These are phyloP conservation scores for Nesogale talazaci DNA, from an alignment of 2,113 vertebrate species.

Conservation along the genomic window DNA sequence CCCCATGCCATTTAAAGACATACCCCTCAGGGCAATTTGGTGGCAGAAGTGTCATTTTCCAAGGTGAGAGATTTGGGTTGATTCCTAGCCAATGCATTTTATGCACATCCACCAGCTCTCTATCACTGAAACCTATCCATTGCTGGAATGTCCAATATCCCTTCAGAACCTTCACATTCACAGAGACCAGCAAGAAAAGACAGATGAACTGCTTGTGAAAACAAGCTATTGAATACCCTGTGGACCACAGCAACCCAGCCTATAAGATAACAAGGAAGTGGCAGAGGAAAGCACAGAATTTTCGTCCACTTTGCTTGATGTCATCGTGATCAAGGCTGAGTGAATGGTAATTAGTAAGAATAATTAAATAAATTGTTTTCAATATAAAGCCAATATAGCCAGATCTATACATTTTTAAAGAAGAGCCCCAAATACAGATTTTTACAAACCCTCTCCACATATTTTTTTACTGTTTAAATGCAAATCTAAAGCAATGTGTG, in stretches of 20 bases:
- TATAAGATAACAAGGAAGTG: not conserved
- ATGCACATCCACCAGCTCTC: not conserved
- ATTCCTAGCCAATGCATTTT: not conserved
- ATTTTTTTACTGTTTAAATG: not conserved
- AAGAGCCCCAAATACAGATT: not conserved
- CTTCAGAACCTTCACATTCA: not conserved
- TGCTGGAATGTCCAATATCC: not conserved
- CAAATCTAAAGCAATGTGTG: not conserved
- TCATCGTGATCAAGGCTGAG: not conserved
- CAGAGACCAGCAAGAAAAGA: not conserved
- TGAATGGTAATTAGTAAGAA: not conserved
- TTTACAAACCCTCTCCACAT: not conserved
- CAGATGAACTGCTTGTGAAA: not conserved
- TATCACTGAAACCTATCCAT: not conserved
- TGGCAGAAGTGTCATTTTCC: not conserved
- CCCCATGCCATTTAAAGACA: too few species aligned
- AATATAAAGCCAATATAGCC: not conserved
- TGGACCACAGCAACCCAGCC: not conserved
- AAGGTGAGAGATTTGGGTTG: not conserved
- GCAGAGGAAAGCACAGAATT: not conserved
- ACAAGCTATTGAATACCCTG: not conserved
- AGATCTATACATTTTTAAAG: slow-evolving; percentile 29
- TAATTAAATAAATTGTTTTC: not conserved
- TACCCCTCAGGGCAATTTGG: not conserved
- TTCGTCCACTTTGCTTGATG: not conserved